Evolutionary conservation across 2,113 vertebrate genomes (phyloP).

Genomic region (Callipepla californica): DNA sequence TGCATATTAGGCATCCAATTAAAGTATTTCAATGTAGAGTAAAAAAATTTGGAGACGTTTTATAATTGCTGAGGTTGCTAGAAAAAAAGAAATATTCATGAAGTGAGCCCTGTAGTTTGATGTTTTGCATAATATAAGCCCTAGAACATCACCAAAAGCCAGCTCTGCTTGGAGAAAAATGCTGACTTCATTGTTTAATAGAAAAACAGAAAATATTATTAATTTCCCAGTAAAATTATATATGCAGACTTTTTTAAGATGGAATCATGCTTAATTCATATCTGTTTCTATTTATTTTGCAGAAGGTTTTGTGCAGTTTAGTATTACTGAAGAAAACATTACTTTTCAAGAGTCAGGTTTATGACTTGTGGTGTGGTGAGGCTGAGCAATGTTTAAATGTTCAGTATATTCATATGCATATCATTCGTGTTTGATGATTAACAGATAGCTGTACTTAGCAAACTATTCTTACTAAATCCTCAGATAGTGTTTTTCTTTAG

Average conservation of each 20-base stretch:
- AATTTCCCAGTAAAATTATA: conserved; percentile 52
- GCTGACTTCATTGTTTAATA: conserved; percentile 39
- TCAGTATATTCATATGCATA: neutral
- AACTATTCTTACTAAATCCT: neutral
- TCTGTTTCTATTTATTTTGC: conserved; percentile 30
- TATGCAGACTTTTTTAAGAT: conserved; percentile 23
- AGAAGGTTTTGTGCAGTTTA: neutral
- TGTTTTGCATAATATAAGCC: conserved; percentile 18
- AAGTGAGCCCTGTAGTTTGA: neutral
- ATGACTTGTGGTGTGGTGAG: neutral
- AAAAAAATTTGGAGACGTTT: neutral
- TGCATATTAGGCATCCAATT: neutral
- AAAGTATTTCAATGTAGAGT: neutral
- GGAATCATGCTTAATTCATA: conserved; percentile 48
- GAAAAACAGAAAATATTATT: conserved; percentile 33
- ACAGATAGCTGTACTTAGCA: neutral
- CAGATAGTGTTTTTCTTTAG: neutral
- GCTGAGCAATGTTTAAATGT: neutral
- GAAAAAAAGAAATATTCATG: conserved; percentile 15
- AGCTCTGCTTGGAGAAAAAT: conserved; percentile 21
- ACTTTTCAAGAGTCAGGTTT: neutral
- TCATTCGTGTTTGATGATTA: neutral
- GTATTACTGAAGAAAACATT: neutral
- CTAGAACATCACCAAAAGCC: conserved; percentile 19
- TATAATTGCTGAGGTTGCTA: conserved; percentile 40